These are phyloP conservation scores for Peromyscus melanophrys DNA, from an alignment of 2,797 vertebrate genomes.

Conservation along the genomic window DNA sequence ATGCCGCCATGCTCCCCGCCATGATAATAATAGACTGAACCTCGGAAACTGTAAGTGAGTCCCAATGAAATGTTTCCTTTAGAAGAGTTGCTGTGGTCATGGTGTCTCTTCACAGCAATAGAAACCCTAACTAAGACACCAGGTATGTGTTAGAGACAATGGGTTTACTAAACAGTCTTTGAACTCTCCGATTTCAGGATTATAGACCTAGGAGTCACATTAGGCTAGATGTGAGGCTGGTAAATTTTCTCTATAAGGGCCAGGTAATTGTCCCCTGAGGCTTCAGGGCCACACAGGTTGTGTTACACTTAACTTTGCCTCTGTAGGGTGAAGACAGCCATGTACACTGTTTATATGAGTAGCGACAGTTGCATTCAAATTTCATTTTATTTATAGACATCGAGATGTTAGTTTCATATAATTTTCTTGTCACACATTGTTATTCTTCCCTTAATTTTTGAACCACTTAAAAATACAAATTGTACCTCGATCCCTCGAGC, in stretches of 20 bases:
- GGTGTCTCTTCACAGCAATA: background rate
- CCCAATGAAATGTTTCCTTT: background rate
- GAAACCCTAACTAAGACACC: background rate
- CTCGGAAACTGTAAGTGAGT: background rate
- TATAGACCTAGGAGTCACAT: background rate
- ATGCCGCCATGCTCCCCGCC: background rate
- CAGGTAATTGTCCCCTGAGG: background rate
- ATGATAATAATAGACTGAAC: background rate
- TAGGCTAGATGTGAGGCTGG: background rate
- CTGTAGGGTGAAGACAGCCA: background rate
- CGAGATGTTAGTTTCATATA: background rate
- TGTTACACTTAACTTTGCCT: background rate
- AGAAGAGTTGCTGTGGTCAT: background rate
- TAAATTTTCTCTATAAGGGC: background rate
- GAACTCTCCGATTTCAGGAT: background rate
- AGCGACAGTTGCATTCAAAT: background rate
- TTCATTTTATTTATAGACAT: conserved; percentile 52
- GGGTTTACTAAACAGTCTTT: background rate
- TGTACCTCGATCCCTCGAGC: background rate
- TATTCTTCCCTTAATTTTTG: conserved; percentile 28
- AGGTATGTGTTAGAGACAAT: background rate
- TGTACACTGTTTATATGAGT: background rate
- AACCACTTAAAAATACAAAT: conserved; percentile 45
- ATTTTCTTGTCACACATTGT: conserved; percentile 61
- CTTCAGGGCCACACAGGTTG: background rate